phyloP scores from a whole-genome alignment of 2,797 vertebrate species.

The Sebastes dallii region DNA sequence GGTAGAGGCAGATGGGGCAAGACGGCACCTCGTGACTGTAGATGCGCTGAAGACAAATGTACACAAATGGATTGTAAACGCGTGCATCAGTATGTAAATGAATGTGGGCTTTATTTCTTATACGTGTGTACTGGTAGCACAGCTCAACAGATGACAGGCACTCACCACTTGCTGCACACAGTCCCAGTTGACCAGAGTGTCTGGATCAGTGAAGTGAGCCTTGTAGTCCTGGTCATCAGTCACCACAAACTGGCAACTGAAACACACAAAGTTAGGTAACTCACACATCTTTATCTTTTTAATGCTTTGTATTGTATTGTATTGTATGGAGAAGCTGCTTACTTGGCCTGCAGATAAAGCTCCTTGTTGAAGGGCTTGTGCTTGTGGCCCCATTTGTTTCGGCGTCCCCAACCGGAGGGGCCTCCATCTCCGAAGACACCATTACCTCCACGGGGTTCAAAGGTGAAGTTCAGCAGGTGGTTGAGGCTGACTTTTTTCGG shows the following conservation, averaged over 20 bases:
- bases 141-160: slow-evolving; percentile 21
- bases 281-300: background rate
- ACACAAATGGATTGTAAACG: slow-evolving; percentile 7
- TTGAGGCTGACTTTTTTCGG: slow-evolving; percentile 98
- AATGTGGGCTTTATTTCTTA: background rate
- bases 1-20: slow-evolving; percentile 98
- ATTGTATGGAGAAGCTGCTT: slow-evolving; percentile 61
- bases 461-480: slow-evolving; percentile 98
- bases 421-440: slow-evolving; percentile 85
- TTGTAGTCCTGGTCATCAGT: slow-evolving; percentile 97
- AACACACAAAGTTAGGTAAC: slow-evolving; percentile 36
- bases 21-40: slow-evolving; percentile 99
- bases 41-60: slow-evolving; percentile 84
- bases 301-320: background rate
- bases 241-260: slow-evolving; percentile 98
- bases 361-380: slow-evolving; percentile 99
- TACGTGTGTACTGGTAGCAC: background rate
- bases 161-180: slow-evolving; percentile 99
- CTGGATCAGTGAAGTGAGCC: slow-evolving; percentile 97
- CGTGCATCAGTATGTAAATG: too few species aligned
- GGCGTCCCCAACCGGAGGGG: slow-evolving; percentile 91
- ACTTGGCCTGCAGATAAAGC: slow-evolving; percentile 99
- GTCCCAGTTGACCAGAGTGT: slow-evolving; percentile 99
- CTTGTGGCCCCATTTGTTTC: slow-evolving; percentile 97
- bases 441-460: slow-evolving; percentile 95